Percentiles rank a stretch among this genome's conserved stretches.
phyloP scores from a whole-genome alignment of 2,888 invertebrate genomes.

The Apotomis capreana region DNA sequence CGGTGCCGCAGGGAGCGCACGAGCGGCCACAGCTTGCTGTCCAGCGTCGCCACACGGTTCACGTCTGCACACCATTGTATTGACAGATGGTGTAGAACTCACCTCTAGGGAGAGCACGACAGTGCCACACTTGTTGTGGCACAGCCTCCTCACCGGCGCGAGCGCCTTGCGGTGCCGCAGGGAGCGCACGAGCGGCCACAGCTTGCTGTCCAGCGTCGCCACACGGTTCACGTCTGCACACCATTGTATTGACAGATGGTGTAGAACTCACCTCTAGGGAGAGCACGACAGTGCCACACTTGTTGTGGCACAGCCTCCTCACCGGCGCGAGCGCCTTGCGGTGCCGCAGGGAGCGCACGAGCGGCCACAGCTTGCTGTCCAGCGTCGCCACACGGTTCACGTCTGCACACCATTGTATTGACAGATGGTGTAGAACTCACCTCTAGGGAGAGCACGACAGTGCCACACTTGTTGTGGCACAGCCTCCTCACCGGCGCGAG shows the following conservation, averaged over 20 bases:
- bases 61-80: slow-evolving; percentile 66
- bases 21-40: slow-evolving; percentile 60
- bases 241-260: slow-evolving; percentile 65
- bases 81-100: neutral
- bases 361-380: slow-evolving; percentile 61
- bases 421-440: slow-evolving; percentile 49
- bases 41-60: slow-evolving; percentile 52
- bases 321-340: slow-evolving; percentile 59
- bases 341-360: slow-evolving; percentile 59
- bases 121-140: slow-evolving; percentile 60
- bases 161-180: slow-evolving; percentile 62
- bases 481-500: slow-evolving; percentile 55
- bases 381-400: slow-evolving; percentile 53
- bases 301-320: slow-evolving; percentile 54
- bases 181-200: slow-evolving; percentile 60
- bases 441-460: slow-evolving; percentile 54
- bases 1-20: slow-evolving; percentile 59
- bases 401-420: slow-evolving; percentile 65
- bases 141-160: slow-evolving; percentile 55
- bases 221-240: slow-evolving; percentile 55
- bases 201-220: slow-evolving; percentile 53
- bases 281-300: slow-evolving; percentile 58
- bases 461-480: slow-evolving; percentile 61
- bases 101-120: slow-evolving; percentile 58
- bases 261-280: slow-evolving; percentile 53